phyloP scores from a whole-genome alignment of 2,888 invertebrate species.

The Temnothorax ravouxi region DNA sequence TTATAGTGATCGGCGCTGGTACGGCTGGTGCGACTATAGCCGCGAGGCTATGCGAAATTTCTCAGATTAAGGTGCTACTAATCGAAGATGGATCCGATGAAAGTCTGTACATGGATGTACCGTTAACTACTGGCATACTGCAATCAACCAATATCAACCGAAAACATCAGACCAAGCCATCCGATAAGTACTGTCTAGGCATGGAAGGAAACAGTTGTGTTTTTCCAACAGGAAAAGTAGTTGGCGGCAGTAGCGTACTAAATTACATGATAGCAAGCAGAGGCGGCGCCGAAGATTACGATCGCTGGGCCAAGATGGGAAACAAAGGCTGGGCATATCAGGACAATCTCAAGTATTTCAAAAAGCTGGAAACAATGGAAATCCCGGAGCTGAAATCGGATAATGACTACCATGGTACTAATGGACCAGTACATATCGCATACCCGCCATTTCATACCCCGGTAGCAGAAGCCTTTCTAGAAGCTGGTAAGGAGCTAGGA shows the following conservation, averaged over 20 bases:
- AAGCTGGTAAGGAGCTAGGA: slow-evolving; percentile 89
- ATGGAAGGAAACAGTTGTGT: slow-evolving; percentile 80
- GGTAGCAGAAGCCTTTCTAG: slow-evolving; percentile 89
- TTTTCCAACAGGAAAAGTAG: slow-evolving; percentile 90
- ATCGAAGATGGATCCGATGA: slow-evolving; percentile 92
- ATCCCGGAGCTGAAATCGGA: slow-evolving; percentile 85
- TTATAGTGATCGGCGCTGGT: slow-evolving; percentile 93
- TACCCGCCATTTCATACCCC: slow-evolving; percentile 87
- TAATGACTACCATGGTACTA: slow-evolving; percentile 87
- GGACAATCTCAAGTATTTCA: slow-evolving; percentile 92
- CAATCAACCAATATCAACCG: slow-evolving; percentile 91
- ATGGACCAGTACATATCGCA: slow-evolving; percentile 88
- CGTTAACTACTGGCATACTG: slow-evolving; percentile 90
- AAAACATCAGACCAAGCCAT: slow-evolving; percentile 93
- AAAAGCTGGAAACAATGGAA: slow-evolving; percentile 91
- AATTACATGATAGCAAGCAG: slow-evolving; percentile 94
- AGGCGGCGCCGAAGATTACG: slow-evolving; percentile 91
- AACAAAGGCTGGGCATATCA: slow-evolving; percentile 92
- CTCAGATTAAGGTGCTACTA: slow-evolving; percentile 90
- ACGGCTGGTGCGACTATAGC: slow-evolving; percentile 93
- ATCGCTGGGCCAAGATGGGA: slow-evolving; percentile 91
- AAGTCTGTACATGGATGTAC: slow-evolving; percentile 92
- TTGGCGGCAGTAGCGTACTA: slow-evolving; percentile 93
- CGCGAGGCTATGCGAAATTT: slow-evolving; percentile 91
- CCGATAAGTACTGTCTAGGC: slow-evolving; percentile 90